Percentiles rank a stretch among this genome's conserved stretches.
phyloP scores from a whole-genome alignment of 2,113 vertebrate species.

The Pomatorhinus ruficollis region DNA sequence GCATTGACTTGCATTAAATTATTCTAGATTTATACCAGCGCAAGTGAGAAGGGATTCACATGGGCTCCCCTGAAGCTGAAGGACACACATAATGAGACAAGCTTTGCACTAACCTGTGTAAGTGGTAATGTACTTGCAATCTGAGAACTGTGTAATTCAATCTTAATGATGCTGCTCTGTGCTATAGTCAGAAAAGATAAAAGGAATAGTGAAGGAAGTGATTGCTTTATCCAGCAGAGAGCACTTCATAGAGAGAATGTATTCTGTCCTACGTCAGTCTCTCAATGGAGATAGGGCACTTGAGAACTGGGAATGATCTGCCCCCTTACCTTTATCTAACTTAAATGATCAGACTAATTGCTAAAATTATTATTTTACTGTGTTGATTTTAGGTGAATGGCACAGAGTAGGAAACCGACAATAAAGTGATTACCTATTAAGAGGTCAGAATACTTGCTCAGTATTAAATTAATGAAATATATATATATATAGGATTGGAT shows the following conservation, averaged over 20 bases:
- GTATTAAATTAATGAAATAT: neutral
- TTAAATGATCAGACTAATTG: neutral
- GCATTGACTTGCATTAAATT: neutral
- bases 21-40: neutral
- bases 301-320: neutral
- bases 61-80: neutral
- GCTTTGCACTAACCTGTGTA: neutral
- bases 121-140: slow-evolving; percentile 12
- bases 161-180: neutral
- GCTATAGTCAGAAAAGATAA: neutral
- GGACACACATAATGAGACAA: neutral
- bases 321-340: neutral
- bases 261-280: neutral
- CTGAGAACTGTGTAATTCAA: slow-evolving; percentile 1
- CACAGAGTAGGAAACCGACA: neutral
- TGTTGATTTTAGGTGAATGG: neutral
- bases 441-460: neutral
- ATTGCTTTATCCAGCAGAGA: neutral
- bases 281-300: neutral
- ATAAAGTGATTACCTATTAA: neutral
- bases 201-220: neutral
- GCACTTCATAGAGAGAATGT: neutral
- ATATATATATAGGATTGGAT: neutral
- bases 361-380: neutral
- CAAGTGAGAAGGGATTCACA: neutral